A percentile compares a stretch with the other conserved stretches of the same genome.
Evolutionary conservation across 1,140 invertebrate species (phyloP).

Genomic region (Spodoptera litura): DNA sequence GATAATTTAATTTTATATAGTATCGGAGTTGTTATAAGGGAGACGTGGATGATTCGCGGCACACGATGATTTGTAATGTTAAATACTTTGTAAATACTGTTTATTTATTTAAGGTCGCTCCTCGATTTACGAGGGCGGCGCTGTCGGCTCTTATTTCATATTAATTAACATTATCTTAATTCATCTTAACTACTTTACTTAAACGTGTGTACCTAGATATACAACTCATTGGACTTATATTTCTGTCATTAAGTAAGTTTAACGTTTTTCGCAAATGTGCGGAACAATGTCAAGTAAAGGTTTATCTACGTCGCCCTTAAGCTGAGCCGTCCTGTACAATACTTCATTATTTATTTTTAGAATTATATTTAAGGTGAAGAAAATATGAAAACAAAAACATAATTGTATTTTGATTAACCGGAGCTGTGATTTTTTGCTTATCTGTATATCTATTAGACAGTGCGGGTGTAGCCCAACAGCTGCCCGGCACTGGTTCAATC

Average conservation of each 20-base stretch:
- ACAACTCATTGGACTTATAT: background rate
- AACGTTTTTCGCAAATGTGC: conserved; percentile 2
- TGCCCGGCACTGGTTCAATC: conserved; percentile 59
- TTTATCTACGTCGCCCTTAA: conserved; percentile 72
- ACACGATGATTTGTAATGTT: conserved; percentile 50
- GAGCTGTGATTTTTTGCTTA: conserved; percentile 85
- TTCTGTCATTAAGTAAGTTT: background rate
- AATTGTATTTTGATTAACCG: conserved; percentile 83
- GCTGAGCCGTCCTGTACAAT: conserved; percentile 77
- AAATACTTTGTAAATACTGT: conserved; percentile 71
- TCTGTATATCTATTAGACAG: conserved; percentile 73
- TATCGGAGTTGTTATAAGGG: conserved; percentile 63
- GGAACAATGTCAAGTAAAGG: background rate
- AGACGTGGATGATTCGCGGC: conserved; percentile 61
- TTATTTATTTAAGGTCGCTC: conserved; percentile 65
- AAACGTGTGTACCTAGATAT: background rate
- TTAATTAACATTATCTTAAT: conserved; percentile 10
- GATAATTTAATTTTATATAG: conserved; percentile 75
- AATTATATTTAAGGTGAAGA: conserved; percentile 76
- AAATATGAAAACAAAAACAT: conserved; percentile 77
- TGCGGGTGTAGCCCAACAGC: conserved; percentile 54
- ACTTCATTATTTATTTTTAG: conserved; percentile 84
- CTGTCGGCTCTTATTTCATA: conserved; percentile 3
- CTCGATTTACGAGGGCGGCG: conserved; percentile 55
- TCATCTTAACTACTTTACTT: conserved; percentile 24